Evolutionary conservation across 2,797 vertebrate genomes (phyloP).

Genomic region (Nyctibius grandis): DNA sequence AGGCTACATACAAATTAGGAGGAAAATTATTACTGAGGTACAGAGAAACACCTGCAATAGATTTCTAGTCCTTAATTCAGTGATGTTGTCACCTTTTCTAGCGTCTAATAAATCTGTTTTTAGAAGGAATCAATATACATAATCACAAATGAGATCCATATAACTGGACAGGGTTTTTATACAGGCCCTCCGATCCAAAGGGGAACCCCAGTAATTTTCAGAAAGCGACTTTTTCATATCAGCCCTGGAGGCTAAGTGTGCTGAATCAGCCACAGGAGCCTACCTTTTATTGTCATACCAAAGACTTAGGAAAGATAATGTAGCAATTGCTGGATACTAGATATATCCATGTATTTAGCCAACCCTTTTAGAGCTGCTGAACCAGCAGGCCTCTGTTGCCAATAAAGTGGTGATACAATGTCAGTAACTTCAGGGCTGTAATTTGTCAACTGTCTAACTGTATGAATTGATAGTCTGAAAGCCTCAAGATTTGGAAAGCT

Average conservation of each 20-base stretch:
- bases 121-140: background rate
- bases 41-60: background rate
- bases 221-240: background rate
- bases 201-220: background rate
- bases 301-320: background rate
- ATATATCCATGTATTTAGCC: background rate
- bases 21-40: background rate
- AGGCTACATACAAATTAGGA: background rate
- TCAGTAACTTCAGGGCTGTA: background rate
- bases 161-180: background rate
- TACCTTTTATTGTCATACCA: background rate
- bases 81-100: background rate
- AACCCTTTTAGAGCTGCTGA: background rate
- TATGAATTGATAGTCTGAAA: background rate
- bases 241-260: background rate
- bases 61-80: background rate
- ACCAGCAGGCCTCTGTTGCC: background rate
- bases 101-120: background rate
- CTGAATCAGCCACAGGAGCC: background rate
- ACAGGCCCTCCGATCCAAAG: background rate
- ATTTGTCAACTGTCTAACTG: background rate
- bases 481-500: background rate
- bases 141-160: background rate
- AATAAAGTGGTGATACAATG: background rate
- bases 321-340: background rate